Evolutionary conservation across 2,888 invertebrate species (phyloP), one percentile per base, ranked within the genome.

Genomic region (Tachina lurida): DNA sequence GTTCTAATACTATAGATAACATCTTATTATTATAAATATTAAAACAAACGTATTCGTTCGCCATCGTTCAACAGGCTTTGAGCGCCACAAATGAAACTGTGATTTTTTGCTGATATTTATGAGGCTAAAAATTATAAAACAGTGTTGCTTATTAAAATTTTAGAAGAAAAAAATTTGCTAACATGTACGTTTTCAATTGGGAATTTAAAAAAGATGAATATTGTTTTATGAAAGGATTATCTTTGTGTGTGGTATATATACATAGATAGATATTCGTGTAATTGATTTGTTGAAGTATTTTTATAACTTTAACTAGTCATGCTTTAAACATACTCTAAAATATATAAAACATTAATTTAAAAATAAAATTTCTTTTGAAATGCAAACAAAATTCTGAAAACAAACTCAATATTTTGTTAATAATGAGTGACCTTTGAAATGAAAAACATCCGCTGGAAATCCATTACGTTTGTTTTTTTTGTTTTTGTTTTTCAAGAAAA

Each of bases 401-500:
- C 19, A 49, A 81, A 86, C 22, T 76, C 49, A 81, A 76, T 80
- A 71, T 47, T 78, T 52, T 47, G 63, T 73, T 49, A 75, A 73
- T 73, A 83, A 79, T 86, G 83, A 86, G 86, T 86, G 86, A 86
- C 86, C 86, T 86, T 83, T 86, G 86, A 86, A 83, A 80, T 67
- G 75, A 76, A 73, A 83, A 86, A 71, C 62, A 76, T 83, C 86
- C 83, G 86, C 83, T 83, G 76, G 71, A 17, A 70, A 56, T 81
- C 86, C 75, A 62, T 84, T 68, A 49, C 31, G 58, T 76, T 31
- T 60, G 41, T 49, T 60, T 73, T 79, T 65, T 60, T 70, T 56
- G 17, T 56, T 75, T 45, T 77, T 45, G 56, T 78, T 73, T 78
- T 65, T 52, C n/a, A 71, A 81, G 76, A 83, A 83, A 86, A 87